Base-by-base conservation (phyloP, 2,888 invertebrate genomes). In the Scaptomyza tumidula region DNA sequence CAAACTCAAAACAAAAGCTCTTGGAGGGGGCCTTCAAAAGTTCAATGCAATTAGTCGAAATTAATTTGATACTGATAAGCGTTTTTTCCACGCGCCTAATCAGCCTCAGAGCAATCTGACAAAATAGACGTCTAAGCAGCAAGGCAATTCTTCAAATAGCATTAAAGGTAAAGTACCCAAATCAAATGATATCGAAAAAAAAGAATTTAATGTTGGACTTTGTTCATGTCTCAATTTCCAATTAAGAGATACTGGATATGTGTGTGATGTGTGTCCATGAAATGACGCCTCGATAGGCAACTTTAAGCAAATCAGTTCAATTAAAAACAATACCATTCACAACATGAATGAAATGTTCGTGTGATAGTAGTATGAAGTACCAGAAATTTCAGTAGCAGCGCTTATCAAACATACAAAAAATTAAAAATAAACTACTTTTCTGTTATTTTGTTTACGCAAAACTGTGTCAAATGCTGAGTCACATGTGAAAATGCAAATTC, bases 161-260 rank as follows among this genome's bases (percentile, higher is more conserved):
- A 35, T 2, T 2, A 27, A 33, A 53, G 71, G 55, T 58, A 37
- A 68, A 67, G 53, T 37, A 60, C 70, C 57, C 61, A 52, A 43
- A 61, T 41, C 61, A 52, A 43, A 61, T 41, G 41, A 68, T 19
- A 41, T 24, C 49, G 10, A 27, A 14, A 19, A 24, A 29, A 27
- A 29, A n/a, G 10, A 5, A 9, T 37, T 39, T 6, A 43, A n/a
- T 16, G 44, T 33, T 57, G 83, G 77, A 83, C 83, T 83, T 83
- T 83, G 88, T 50, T 53, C 73, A 19, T 81, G 82, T 76, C 68
- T 69, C 79, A 76, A 68, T 73, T 82, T 87, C 61, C 82, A 82
- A 82, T 82, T 82, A 87, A 85, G 27, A 76, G 67, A 76, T 79
- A 72, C 63, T 61, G 54, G 66, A 77, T 77, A 77, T 35, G 14